Base-by-base conservation (phyloP, 1,140 invertebrate genomes). In the Drosophila grimshawi region DNA sequence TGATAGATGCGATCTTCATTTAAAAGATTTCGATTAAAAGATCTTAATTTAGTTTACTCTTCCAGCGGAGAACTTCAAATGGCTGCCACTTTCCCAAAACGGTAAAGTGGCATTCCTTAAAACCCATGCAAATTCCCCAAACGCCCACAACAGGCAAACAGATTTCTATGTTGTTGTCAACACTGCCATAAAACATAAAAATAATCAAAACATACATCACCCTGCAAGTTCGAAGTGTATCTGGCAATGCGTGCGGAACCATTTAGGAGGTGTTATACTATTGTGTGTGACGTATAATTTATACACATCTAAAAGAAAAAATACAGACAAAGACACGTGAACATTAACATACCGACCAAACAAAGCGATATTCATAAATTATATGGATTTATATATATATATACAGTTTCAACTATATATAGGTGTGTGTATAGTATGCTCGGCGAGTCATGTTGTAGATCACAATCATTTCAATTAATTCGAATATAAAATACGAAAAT, bases 381-480 rank as follows among this genome's bases (percentile, higher is more conserved):
- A 83, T 68, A 74, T 61, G 75, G 67, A 61, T 61, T 56, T 69
- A 52, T 76, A 61, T 41, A 43, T 30, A 62, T 6, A 41, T 46
- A 59, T 35, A 8, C 33, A 41, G 39, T 41, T n/a, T 43, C 39
- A 43, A 60, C 33, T 55, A 73, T 53, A 48, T 62, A 41, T 68
- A 48, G 19, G 33, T 48, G 43, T 59, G 27, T 60, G 60, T 76
- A 45, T 41, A 59, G 57, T 55, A 56, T 76, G 65, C 71, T 51
- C 19, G 77, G 27, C 61, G 49, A 69, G 48, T 72, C 59, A 78
- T 89, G 81, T 89, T 89, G 85, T 90, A 89, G 85, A 89, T 89
- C 85, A 89, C 80, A 89, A 89, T 89, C 85, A 89, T 89, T 89
- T 89, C 86, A 89, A 89, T 89, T 89, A 89, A 89, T 86, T 89